Evolutionary conservation across 2,888 invertebrate genomes (phyloP).

Genomic region (Limnephilus marmoratus): DNA sequence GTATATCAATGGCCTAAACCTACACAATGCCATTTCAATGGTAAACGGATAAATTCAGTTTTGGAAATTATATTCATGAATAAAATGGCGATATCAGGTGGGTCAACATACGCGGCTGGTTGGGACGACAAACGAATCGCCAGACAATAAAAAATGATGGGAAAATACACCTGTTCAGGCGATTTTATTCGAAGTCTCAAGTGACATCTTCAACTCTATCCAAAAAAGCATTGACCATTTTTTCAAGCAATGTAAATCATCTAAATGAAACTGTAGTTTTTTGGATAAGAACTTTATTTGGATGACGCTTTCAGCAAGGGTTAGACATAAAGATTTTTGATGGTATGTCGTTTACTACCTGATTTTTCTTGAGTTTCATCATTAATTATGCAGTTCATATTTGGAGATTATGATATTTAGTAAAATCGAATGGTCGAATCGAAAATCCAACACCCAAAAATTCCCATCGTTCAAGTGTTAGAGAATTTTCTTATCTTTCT

Average conservation of each 20-base stretch:
- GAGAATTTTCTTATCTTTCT: too few relatives aligned
- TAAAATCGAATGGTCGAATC: too few relatives aligned
- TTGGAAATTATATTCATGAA: constrained; percentile 21
- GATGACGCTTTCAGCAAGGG: neutral
- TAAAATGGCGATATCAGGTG: constrained; percentile 38
- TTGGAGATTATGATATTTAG: too few relatives aligned
- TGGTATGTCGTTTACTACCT: neutral
- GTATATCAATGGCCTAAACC: neutral
- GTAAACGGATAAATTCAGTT: neutral
- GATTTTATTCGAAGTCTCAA: neutral
- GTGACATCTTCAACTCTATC: neutral
- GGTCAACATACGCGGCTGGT: constrained; percentile 27
- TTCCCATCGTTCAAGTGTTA: too few relatives aligned
- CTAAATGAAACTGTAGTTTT: neutral
- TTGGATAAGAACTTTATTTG: neutral
- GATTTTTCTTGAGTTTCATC: neutral
- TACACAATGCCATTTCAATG: neutral
- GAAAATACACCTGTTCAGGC: constrained; percentile 27
- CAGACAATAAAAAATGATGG: constrained; percentile 36
- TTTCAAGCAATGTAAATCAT: neutral
- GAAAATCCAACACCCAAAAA: too few relatives aligned
- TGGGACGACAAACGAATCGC: neutral
- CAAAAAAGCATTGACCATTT: neutral
- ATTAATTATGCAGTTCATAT: too few relatives aligned
- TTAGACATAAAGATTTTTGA: neutral